Evolutionary conservation across 2,888 invertebrate species (phyloP).

Genomic region (Lasioglossum villosulum): DNA sequence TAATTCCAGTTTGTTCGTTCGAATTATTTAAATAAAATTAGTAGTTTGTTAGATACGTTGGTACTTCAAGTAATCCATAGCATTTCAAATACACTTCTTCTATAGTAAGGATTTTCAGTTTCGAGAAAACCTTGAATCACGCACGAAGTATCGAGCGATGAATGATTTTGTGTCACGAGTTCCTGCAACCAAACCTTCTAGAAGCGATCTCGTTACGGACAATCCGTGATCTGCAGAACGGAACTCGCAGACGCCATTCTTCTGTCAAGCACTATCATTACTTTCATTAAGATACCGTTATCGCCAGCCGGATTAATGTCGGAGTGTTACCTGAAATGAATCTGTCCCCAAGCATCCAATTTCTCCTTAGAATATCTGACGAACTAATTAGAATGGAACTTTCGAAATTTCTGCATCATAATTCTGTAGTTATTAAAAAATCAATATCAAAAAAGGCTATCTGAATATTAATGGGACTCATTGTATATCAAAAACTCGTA

Average conservation of each 20-base stretch:
- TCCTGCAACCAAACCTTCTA: conserved; percentile 5
- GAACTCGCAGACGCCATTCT: conserved; percentile 23
- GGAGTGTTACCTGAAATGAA: conserved; percentile 1
- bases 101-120: neutral
- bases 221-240: conserved; percentile 25
- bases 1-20: no score
- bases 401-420: no score
- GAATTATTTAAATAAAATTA: no score
- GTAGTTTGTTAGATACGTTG: no score
- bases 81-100: no score
- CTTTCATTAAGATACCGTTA: conserved; percentile 43
- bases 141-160: neutral
- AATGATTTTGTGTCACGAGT: neutral
- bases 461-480: no score
- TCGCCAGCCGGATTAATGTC: conserved; percentile 8
- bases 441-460: no score
- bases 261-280: conserved; percentile 31
- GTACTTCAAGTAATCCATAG: no score
- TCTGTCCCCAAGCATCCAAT: neutral
- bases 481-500: no score
- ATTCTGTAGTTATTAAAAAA: no score
- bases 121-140: neutral
- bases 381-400: neutral
- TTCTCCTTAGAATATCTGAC: neutral
- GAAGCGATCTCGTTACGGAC: conserved; percentile 27